A percentile compares a stretch with the other conserved stretches of the same genome.
These are phyloP conservation scores for Neomonachus schauinslandi DNA, from an alignment of 2,113 vertebrate species.

Conservation along the genomic window DNA sequence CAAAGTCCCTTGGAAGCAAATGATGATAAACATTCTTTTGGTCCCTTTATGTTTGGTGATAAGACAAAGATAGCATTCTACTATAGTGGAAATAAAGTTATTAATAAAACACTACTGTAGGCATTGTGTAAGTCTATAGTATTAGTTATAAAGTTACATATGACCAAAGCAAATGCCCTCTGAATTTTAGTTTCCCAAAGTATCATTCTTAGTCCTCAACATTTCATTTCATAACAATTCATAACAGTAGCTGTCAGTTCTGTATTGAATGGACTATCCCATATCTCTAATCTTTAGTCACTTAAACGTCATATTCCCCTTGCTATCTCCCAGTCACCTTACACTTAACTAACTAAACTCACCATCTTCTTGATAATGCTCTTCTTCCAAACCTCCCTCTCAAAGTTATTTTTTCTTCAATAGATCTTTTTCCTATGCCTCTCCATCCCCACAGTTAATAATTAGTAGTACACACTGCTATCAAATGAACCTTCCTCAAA, in stretches of 20 bases:
- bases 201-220: background rate
- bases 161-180: slow-evolving; percentile 25
- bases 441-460: background rate
- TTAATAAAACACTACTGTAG: background rate
- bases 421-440: background rate
- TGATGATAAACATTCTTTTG: slow-evolving; percentile 36
- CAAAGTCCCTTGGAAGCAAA: slow-evolving; percentile 28
- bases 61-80: slow-evolving; percentile 16
- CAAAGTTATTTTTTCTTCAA: background rate
- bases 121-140: background rate
- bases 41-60: background rate
- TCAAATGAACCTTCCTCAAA: slow-evolving; percentile 36
- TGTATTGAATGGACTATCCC: background rate
- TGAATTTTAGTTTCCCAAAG: slow-evolving; percentile 20
- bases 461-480: background rate
- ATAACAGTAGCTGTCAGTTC: background rate
- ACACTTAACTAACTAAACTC: background rate
- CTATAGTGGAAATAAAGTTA: background rate
- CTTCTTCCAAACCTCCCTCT: background rate
- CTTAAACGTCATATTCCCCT: background rate
- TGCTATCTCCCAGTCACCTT: background rate
- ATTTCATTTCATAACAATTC: slow-evolving; percentile 36
- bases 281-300: background rate
- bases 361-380: background rate
- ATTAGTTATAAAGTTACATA: slow-evolving; percentile 34